Evolutionary conservation across 2,113 vertebrate genomes (phyloP), one percentile per base, ranked within the genome.

Genomic region (Vulpes ferrilata): DNA sequence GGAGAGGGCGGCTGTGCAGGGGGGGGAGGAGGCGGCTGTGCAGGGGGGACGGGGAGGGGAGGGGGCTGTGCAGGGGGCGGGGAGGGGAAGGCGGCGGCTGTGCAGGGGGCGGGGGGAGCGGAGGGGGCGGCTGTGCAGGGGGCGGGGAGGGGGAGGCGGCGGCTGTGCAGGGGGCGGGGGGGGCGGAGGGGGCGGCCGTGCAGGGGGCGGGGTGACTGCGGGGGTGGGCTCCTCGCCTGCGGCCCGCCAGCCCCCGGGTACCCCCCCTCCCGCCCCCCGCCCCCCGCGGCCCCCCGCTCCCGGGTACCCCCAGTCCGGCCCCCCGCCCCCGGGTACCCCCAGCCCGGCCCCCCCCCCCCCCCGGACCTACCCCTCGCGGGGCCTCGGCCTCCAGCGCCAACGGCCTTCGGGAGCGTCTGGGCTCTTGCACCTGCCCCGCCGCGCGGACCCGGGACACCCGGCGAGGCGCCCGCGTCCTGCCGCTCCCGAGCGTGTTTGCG

Each of bases 161-260:
- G 43, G 43, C 43, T 43, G 43, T 43, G 43, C 43, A 5, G 43
- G 43, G 43, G 43, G 93, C 96, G 10, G 88, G 96, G 97, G 88
- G 88, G 96, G 55, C 43, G 43, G 95, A 94, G 25, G 10, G 60
- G 59, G 38, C 16, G 43, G 43, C 43, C 6, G 43, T 1, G 55
- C 74, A 10, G 73, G 55, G 93, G 55, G 93, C 96, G 17, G 2
- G 43, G 43, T 43, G 25, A 57, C 32, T 12, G 53, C 60, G 7
- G 64, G 43, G 43, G 43, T 6, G 43, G 43, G 43, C 43, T 43
- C 43, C 43, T 5, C 43, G 6, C 43, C 43, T 43, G 43, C 43
- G 5, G 43, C 43, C 43, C 43, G 30, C 69, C 3, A 57, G 73
- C 84, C 19, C 25, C 9, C 11, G 48, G 64, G 35, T 88, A 4